Conservation (phyloP, 1,140 invertebrate species). For the Myzus persicae region DNA sequence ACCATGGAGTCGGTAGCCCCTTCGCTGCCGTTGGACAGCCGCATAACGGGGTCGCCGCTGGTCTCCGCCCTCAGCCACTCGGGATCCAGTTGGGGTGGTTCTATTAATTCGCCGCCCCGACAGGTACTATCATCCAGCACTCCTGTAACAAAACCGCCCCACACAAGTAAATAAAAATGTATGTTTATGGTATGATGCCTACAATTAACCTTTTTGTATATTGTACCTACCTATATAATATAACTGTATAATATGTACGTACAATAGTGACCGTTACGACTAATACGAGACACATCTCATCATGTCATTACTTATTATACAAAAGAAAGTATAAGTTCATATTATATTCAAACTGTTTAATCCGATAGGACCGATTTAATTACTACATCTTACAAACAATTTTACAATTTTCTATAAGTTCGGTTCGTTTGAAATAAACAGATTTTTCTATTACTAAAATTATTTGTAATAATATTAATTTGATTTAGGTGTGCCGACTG, state of each 20-base stretch:
- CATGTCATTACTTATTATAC: too few relatives aligned
- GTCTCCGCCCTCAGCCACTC: slow-evolving; percentile 58
- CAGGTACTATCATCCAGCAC: slow-evolving; percentile 51
- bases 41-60: slow-evolving; percentile 51
- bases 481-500: too few relatives aligned
- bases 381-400: background rate
- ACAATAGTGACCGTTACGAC: background rate
- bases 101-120: slow-evolving; percentile 47
- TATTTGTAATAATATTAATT: too few relatives aligned
- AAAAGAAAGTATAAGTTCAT: too few relatives aligned
- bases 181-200: background rate
- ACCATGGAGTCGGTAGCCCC: slow-evolving; percentile 39
- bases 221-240: background rate
- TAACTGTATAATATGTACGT: background rate
- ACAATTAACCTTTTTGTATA: background rate
- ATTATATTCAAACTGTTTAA: background rate
- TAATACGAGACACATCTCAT: too few relatives aligned
- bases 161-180: background rate
- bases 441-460: too few relatives aligned
- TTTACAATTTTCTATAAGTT: background rate
- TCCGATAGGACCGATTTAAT: background rate
- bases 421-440: too few relatives aligned
- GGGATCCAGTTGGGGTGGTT: slow-evolving; percentile 58
- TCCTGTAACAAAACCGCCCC: background rate
- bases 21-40: slow-evolving; percentile 56